Conservation (phyloP, 2,797 vertebrate genomes). For the Emydoidea blandingii region DNA sequence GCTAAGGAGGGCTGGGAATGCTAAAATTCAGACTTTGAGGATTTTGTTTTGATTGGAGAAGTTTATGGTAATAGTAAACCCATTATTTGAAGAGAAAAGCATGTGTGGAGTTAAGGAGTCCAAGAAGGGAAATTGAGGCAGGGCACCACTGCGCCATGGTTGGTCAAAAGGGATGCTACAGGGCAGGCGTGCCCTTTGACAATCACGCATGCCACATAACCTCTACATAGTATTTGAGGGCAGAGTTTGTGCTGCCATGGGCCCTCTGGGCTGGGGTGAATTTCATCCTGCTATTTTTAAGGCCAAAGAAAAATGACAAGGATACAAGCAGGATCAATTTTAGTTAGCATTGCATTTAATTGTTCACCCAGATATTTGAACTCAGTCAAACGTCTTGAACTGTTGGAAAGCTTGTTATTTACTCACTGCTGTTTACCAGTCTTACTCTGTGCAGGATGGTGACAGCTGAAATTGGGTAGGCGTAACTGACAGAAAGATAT, state of each 20-base stretch:
- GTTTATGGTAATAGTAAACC: too few species aligned
- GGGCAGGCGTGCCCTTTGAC: neutral
- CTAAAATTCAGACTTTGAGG: neutral
- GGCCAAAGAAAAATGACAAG: neutral
- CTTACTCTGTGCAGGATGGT: neutral
- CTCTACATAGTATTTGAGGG: neutral
- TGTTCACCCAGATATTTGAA: constrained; percentile 19
- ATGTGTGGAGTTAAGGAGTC: neutral
- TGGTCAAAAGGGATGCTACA: neutral
- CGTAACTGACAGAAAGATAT: neutral
- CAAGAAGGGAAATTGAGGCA: neutral
- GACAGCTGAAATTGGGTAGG: constrained; percentile 15
- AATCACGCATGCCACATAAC: neutral
- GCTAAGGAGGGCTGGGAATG: neutral
- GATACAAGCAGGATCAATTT: constrained; percentile 10
- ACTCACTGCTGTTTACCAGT: neutral
- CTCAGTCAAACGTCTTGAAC: constrained; percentile 13
- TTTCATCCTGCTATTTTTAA: neutral
- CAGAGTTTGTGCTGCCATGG: neutral
- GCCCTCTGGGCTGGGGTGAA: neutral
- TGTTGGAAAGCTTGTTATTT: constrained; percentile 41
- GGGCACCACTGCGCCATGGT: neutral
- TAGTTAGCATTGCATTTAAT: constrained; percentile 11
- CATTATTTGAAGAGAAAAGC: neutral
- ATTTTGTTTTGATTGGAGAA: too few species aligned